Base-by-base conservation (phyloP, 2,113 vertebrate species). In the Entelurus aequoreus region DNA sequence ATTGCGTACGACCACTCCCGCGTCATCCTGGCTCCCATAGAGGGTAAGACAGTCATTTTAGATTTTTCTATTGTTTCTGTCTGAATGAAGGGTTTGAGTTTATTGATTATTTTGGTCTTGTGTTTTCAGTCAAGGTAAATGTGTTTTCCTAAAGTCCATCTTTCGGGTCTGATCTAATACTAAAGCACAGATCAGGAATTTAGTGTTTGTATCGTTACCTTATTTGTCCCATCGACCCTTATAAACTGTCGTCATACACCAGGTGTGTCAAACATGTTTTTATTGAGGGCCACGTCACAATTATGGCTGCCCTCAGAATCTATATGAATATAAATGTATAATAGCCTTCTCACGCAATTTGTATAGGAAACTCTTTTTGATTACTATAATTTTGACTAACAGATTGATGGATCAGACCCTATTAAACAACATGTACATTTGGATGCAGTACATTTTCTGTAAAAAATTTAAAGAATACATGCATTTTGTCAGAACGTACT, bases 1-100 rank as follows among this genome's bases (percentile, higher is more conserved):
- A 98, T 99, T 1, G 96, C 97, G 76, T 99, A 99, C 3, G 96
- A 99, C 90, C 97, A 98, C 74, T 98, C 96, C 0, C 94, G 97
- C 0, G 94, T 99, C 85, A 95, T 98, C 83, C 91, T 99, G 82
- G 93, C 95, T 73, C 95, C 94, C 48, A 93, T 98, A 0, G 95
- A 99, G 82, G 95, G 96, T 99, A 87, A 82, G 64, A 5, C 57
- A n/a, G 14, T n/a, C 50, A 16, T 46, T 49, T 40, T 54, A 15
- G 4, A 36, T 13, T 14, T 19, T 38, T 57, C 36, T n/a, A 8
- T 14, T 10, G 58, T 36, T 35, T 4, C 21, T 11, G 46, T 36
- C 12, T 36, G 7, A 48, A 15, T 2, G 5, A 6, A 62, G 15
- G 63, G n/a, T 40, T 55, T 53, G 51, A 65, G 50, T 82, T 78